Evolutionary conservation across 2,888 invertebrate species (phyloP), one percentile per base, ranked within the genome.

Genomic region (Sceliomorpha sp.): DNA sequence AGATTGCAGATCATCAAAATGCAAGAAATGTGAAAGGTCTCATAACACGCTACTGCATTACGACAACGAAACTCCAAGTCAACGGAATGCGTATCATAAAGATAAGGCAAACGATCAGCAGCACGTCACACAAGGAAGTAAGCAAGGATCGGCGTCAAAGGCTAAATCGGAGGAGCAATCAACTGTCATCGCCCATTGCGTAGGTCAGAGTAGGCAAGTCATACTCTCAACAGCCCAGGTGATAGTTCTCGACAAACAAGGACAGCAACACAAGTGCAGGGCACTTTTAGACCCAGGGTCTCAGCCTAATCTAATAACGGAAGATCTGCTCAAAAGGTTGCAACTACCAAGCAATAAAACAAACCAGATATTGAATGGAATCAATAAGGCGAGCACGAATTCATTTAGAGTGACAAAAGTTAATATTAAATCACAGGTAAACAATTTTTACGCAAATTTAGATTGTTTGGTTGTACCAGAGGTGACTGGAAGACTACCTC

Each of bases 251-350:
- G 40, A 40, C 10, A 24, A 1, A 12, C 24, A 17, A 1, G 27
- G 27, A 5, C 10, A 2, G 4, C 17, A 10, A 3, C 27, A 64
- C 8, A 15, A 9, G 8, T 68, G 64, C 36, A 36, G 67, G 32
- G 60, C 37, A 1, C 26, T 69, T 0, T 31, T 72, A 2, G 72
- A 72, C 29, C 55, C 60, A 14, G 72, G 68, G 0, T 69, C 69
- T 12, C 66, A 66, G 13, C 45, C 51, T 0, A 62, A 67, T 50
- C 9, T 72, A 1, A 63, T 72, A 6, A 69, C 69, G 1, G 20
- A 62, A 10, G 26, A 36, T 9, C 50, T 69, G 1, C 34, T 40
- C 7, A 44, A 27, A 9, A 59, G 29, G 13, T 15, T 66, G 10
- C 32, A 32, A 32, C 10, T 32, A 10, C 9, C 9, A 5, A 32